Percentiles rank a stretch among this genome's conserved stretches.
These are phyloP conservation scores for Channa argus DNA, from an alignment of 2,113 vertebrate genomes.

Conservation along the genomic window DNA sequence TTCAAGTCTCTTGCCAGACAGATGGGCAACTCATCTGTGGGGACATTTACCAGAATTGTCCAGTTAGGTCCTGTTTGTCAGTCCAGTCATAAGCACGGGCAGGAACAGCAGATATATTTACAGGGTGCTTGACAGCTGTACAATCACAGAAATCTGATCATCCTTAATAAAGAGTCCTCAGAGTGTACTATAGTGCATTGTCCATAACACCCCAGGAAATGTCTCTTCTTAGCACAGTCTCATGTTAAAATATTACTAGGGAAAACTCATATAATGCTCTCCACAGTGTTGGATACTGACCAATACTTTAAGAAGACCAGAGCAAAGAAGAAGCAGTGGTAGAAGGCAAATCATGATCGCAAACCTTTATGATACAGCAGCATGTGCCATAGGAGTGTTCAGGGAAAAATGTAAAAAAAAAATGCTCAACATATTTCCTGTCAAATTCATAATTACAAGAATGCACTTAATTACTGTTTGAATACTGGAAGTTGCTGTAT, in stretches of 20 bases:
- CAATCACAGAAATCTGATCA: conserved; percentile 11
- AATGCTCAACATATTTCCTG: conserved; percentile 39
- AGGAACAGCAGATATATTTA: conserved; percentile 40
- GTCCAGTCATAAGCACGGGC: conserved; percentile 15
- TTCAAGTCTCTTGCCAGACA: conserved; percentile 65
- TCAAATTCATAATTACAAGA: conserved; percentile 75
- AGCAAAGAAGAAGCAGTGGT: conserved; percentile 39
- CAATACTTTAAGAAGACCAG: conserved; percentile 30
- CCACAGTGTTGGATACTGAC: conserved; percentile 24
- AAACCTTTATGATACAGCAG: conserved; percentile 42
- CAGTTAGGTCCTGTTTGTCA: conserved; percentile 7
- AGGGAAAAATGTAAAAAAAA: background rate
- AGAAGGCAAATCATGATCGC: conserved; percentile 60
- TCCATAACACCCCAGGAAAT: conserved; percentile 36
- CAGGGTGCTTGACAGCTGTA: conserved; percentile 24
- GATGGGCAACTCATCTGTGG: conserved; percentile 15
- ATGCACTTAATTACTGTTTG: conserved; percentile 77
- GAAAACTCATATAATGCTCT: conserved; percentile 22
- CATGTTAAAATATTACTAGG: conserved; percentile 57
- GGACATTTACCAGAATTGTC: conserved; percentile 12
- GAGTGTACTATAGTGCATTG: conserved; percentile 18
- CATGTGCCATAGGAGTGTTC: conserved; percentile 58
- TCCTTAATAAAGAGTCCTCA: conserved; percentile 24
- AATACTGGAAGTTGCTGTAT: conserved; percentile 68
- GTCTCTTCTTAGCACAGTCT: conserved; percentile 33